These are phyloP conservation scores for Pygoscelis antarcticus DNA, from an alignment of 2,113 vertebrate species.

Conservation along the genomic window DNA sequence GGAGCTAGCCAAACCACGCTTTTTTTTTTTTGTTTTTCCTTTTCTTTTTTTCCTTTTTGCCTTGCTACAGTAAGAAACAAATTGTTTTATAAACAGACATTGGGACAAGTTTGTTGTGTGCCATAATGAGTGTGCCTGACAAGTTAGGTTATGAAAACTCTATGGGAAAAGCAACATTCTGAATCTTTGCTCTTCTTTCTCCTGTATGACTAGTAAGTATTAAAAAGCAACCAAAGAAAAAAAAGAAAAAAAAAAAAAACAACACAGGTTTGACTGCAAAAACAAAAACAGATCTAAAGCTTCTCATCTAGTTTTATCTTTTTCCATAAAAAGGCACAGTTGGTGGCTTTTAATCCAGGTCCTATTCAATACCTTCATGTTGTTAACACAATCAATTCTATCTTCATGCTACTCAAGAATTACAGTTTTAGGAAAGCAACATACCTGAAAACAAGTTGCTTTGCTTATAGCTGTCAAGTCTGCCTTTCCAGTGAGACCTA, in stretches of 20 bases:
- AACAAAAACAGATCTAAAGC: not conserved
- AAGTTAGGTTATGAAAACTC: not conserved
- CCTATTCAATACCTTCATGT: not conserved
- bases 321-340: not conserved
- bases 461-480: not conserved
- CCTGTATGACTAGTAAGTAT: not conserved
- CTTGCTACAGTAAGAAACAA: not conserved
- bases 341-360: not conserved
- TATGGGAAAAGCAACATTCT: not conserved
- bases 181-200: not conserved
- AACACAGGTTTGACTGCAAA: not conserved
- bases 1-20: rapidly evolving
- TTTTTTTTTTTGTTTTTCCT: not conserved
- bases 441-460: not conserved
- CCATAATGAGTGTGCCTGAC: not conserved
- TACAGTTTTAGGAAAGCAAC: not conserved
- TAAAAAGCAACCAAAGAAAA: not conserved
- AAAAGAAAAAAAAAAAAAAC: not conserved
- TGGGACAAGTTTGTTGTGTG: not conserved
- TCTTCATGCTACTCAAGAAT: not conserved
- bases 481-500: not conserved
- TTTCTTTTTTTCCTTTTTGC: not conserved
- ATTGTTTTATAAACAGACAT: not conserved
- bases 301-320: not conserved
- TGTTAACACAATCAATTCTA: not conserved